Base-by-base conservation (phyloP, 1,140 invertebrate genomes). In the Palaemon carinicauda region DNA sequence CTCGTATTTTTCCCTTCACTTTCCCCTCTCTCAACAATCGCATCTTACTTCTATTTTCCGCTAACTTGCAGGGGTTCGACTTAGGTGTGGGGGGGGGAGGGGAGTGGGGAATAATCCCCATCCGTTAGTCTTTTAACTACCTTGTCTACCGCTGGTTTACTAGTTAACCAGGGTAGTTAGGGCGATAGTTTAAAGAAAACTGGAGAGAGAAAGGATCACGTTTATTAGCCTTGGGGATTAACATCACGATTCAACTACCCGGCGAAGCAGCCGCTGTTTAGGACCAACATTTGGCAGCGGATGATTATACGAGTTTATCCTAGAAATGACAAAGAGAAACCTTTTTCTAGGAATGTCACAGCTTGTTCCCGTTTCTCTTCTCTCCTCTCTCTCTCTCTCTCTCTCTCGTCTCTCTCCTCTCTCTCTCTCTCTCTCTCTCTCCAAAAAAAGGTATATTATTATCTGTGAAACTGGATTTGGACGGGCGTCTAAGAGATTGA, bases 261-360 rank as follows among this genome's bases (percentile, higher is more conserved):
- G 14, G 29, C 17, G 69, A n/a, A n/a, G n/a, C 24, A 73, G 21
- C 69, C 69, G 41, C 31, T 41, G 31, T 41, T 73, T 73, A 73
- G 27, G 19, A 19, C 27, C 69, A 15, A 41, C 69, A 33, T n/a
- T 73, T 73, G 31, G 69, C 69, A 15, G 14, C 27, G 69, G 69
- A 73, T 73, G 33, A 73, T 73, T 73, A 73, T 29, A 9, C 14
- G 41, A 73, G 69, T 73, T 73, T 73, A 73, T 73, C 69, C 69
- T 73, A 73, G 69, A 73, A 73, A 73, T 73, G 31, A 73, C 69
- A 14, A 41, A 33, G 14, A 41, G 29, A 33, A 41, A 7, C 41
- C 41, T 9, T 41, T 41, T 12, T 41, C 41, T 12, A 41, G 12
- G 41, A 15, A 71, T 31, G 12, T 27, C 65, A 71, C 65, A 24